Evolutionary conservation across 64 coral and sea anemone species (phyloP).

Genomic region (Pachyseris speciosa): DNA sequence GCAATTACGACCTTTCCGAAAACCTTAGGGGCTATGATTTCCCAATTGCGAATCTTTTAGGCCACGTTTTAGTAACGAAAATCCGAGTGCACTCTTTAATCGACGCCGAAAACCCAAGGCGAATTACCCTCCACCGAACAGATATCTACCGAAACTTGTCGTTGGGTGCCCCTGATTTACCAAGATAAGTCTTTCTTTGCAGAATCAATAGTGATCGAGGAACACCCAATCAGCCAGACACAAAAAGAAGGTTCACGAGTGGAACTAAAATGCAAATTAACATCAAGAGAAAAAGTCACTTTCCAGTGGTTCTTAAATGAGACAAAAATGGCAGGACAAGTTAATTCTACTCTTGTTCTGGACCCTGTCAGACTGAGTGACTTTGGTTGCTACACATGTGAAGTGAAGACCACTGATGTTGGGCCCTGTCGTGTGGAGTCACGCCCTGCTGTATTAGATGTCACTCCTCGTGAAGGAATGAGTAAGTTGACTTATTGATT

Average conservation of each 20-base stretch:
- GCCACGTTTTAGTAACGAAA: too few species aligned
- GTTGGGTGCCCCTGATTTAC: too few species aligned
- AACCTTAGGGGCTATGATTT: too few species aligned
- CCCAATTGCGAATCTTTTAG: too few species aligned
- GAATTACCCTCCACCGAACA: too few species aligned
- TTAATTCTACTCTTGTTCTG: background rate
- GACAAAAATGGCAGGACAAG: background rate
- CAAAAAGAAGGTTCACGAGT: background rate
- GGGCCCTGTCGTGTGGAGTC: background rate
- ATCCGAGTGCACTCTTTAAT: too few species aligned
- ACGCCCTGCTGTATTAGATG: background rate
- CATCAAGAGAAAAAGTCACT: background rate
- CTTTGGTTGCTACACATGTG: background rate
- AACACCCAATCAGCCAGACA: background rate
- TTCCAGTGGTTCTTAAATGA: constrained; percentile 15
- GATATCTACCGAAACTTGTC: too few species aligned
- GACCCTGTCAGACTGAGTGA: background rate
- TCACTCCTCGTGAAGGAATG: background rate
- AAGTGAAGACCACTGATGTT: background rate
- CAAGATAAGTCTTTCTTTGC: background rate
- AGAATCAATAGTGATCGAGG: background rate
- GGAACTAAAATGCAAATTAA: background rate
- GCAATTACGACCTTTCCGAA: too few species aligned
- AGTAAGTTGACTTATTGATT: background rate
- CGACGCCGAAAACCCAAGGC: too few species aligned